Base-by-base conservation (phyloP, 1,140 invertebrate species). In the Scylla paramamosain region DNA sequence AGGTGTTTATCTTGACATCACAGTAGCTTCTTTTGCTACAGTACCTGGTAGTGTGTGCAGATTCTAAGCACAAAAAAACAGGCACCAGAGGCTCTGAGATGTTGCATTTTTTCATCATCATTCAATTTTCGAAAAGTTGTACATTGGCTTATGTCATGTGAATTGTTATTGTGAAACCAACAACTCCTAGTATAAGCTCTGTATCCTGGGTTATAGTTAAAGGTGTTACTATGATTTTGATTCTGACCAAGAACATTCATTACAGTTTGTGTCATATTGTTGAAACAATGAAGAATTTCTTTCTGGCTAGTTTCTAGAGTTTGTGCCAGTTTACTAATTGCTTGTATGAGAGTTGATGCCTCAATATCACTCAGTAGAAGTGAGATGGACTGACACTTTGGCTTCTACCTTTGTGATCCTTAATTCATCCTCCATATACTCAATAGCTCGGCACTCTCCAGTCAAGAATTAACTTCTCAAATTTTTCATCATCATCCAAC, bases 41-140 rank as follows among this genome's bases (percentile, higher is more conserved):
- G n/a, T 31, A 31, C 20, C 32, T 86, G 84, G 2, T 86, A 29
- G 32, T 7, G 52, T 86, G 12, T 86, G 84, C 0, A 7, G 84
- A 16, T 28, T 86, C 84, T 39, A 86, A 39, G 32, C 84, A 39
- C 32, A 86, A 86, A 86, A 86, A 86, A 86, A 86, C 84, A 86
- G 32, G 84, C 2, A 86, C 84, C 84, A 7, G n/a, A 31, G 12
- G 28, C 32, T 39, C 28, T 86, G 12, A 86, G 12, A 39, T 7
- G 28, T 8, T 29, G 3, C 32, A 86, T 31, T 29, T 86, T 86
- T 39, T 29, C 32, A 86, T 29, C 32, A 86, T 86, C 84, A 86
- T 86, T 39, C 84, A 86, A 86, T 39, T 86, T 86, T 29, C 84
- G 28, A 86, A 86, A 86, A 31, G 32, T 86, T 39, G 28, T 39